Evolutionary conservation across 1,140 invertebrate species (phyloP), one percentile per base, ranked within the genome.

Genomic region (Oreohelix idahoensis): DNA sequence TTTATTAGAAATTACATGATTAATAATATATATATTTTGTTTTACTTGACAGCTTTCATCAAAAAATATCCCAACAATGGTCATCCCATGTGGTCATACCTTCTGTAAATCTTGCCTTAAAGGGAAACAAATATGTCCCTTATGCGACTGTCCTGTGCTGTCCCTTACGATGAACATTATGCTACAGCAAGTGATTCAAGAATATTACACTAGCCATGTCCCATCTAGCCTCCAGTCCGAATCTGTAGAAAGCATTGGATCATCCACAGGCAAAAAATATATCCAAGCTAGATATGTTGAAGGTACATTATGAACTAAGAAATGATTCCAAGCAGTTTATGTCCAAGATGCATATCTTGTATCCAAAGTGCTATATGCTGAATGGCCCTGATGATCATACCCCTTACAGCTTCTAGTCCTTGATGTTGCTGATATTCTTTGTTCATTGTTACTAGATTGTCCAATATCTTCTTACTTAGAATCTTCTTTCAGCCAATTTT

Each of bases 101-200:
- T 74, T 88, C n/a, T 90, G 89, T 74, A 83, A 85, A 26, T 35
- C 63, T 11, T 90, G 89, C 76, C 82, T 84, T 66, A 35, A 85
- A 38, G 79, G 75, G 13, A 86, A 84, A 49, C 39, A 76, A 35
- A 58, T 79, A 77, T 90, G 89, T 81, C 86, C 87, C 15, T 66
- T 71, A n/a, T 90, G 89, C 80, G 79, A 84, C 51, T 87, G 85
- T 78, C 26, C 42, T 8, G 81, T 88, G 4, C 53, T 76, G 17
- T 86, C 86, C 20, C 83, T 86, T 35, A 89, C 85, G n/a, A 82
- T 85, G 38, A 90, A 90, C 69, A 87, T 88, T 23, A 88, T 90
- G 86, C 84, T 90, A 29, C 84, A 88, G 70, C 89, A 90, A 69
- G 89, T 90, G 58, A 88, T 90, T 78, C 84, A 89, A 39, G 87